Percentiles rank a stretch among this genome's conserved stretches.
phyloP scores from a whole-genome alignment of 1,140 invertebrate species.

The Drosophila albomicans region DNA sequence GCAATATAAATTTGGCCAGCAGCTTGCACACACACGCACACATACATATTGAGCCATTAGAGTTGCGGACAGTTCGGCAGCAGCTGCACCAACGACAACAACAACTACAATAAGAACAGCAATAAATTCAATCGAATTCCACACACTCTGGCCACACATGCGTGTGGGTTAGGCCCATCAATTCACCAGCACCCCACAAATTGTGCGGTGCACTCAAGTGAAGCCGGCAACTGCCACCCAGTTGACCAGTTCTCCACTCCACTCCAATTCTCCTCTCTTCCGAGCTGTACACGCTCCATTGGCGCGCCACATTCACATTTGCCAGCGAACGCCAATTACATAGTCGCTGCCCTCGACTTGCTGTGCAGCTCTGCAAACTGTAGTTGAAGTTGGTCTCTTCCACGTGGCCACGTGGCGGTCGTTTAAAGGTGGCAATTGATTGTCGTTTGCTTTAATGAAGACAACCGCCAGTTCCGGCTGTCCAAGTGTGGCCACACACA shows the following conservation, averaged over 20 bases:
- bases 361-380: not conserved
- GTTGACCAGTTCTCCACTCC: constrained; percentile 2
- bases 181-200: constrained; percentile 15
- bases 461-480: constrained; percentile 10
- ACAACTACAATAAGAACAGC: constrained; percentile 21
- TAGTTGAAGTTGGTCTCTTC: constrained; percentile 8
- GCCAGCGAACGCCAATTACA: constrained; percentile 69
- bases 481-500: constrained; percentile 7
- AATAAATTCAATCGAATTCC: constrained; percentile 72
- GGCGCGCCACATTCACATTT: constrained; percentile 52
- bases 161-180: constrained; percentile 67
- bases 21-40: constrained; percentile 31
- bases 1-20: constrained; percentile 78
- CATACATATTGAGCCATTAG: constrained; percentile 62
- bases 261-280: not conserved
- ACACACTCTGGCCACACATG: constrained; percentile 62
- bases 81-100: not conserved
- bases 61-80: constrained; percentile 48
- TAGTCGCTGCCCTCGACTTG: constrained; percentile 41
- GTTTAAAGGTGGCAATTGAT: constrained; percentile 74
- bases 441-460: constrained; percentile 67
- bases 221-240: constrained; percentile 18
- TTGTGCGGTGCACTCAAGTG: constrained; percentile 59
- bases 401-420: constrained; percentile 11
- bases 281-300: constrained; percentile 62